Evolutionary conservation across 2,888 invertebrate genomes (phyloP).

Genomic region (Branchinecta sandiegonensis): DNA sequence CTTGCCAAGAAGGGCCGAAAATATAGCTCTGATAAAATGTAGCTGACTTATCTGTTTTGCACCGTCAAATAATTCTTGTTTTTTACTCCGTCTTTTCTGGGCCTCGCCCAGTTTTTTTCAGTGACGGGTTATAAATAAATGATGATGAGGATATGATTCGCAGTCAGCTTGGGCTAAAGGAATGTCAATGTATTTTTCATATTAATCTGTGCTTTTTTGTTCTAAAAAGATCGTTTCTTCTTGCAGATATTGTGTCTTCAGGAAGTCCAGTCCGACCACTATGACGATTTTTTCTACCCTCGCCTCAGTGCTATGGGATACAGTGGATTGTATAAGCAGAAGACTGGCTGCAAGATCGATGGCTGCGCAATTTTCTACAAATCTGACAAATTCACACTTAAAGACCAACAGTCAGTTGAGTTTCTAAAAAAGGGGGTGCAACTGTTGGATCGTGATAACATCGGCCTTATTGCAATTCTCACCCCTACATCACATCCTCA

Average conservation of each 20-base stretch:
- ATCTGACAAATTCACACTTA: slow-evolving; percentile 46
- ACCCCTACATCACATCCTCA: slow-evolving; percentile 35
- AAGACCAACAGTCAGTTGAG: slow-evolving; percentile 54
- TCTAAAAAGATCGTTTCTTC: slow-evolving; percentile 23
- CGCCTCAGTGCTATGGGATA: slow-evolving; percentile 45
- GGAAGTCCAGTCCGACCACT: slow-evolving; percentile 71
- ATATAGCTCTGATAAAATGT: no score
- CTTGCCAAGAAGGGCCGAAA: no score
- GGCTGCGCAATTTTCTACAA: slow-evolving; percentile 83
- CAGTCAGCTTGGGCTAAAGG: no score
- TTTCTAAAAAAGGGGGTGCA: slow-evolving; percentile 44
- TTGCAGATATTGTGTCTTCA: slow-evolving; percentile 68
- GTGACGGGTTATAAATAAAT: no score
- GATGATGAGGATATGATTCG: no score
- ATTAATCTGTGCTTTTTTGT: not conserved
- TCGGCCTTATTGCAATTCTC: slow-evolving; percentile 65
- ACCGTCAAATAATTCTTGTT: no score
- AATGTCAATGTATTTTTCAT: no score
- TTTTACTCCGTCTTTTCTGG: no score
- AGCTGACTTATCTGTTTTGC: no score
- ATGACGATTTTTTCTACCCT: slow-evolving; percentile 44
- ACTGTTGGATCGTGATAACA: slow-evolving; percentile 67
- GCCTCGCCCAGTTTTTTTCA: no score
- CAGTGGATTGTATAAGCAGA: slow-evolving; percentile 59
- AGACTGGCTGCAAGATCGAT: slow-evolving; percentile 63